Conservation (phyloP, 2,113 vertebrate genomes). For the Ahaetulla prasina region DNA sequence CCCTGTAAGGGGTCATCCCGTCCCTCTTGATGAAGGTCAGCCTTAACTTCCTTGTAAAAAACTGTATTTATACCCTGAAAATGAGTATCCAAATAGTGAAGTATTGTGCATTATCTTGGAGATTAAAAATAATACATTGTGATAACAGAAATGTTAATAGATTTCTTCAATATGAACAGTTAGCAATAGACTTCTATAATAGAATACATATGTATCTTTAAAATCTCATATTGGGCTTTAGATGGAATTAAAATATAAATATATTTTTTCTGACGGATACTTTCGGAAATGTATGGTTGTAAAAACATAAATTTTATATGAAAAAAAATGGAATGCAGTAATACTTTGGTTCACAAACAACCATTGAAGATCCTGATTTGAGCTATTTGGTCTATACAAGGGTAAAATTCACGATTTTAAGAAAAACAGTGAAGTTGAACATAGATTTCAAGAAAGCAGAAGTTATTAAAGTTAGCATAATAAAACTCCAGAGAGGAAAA, state of each 20-base stretch:
- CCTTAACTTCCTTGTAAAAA: background rate
- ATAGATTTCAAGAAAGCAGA: background rate
- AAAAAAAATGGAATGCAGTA: too few relatives aligned
- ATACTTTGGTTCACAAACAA: too few relatives aligned
- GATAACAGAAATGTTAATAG: background rate
- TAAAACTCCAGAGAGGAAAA: background rate
- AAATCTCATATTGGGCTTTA: background rate
- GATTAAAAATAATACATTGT: background rate
- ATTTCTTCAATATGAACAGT: background rate
- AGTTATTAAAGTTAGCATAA: background rate
- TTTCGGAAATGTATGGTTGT: background rate
- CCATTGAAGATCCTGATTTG: too few relatives aligned
- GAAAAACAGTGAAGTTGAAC: background rate
- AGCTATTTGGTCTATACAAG: background rate
- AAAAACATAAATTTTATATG: background rate
- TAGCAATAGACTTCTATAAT: background rate
- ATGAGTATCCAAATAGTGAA: background rate
- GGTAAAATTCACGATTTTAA: background rate
- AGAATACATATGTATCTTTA: background rate
- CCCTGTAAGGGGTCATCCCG: too few relatives aligned
- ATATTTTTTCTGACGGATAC: background rate
- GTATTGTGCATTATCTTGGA: background rate
- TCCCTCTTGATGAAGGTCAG: too few relatives aligned
- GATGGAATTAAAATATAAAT: background rate
- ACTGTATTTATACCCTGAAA: background rate